Percentiles rank a stretch among this genome's conserved stretches.
Conservation (phyloP, 1,140 invertebrate genomes). For the Heliconius melpomene region DNA sequence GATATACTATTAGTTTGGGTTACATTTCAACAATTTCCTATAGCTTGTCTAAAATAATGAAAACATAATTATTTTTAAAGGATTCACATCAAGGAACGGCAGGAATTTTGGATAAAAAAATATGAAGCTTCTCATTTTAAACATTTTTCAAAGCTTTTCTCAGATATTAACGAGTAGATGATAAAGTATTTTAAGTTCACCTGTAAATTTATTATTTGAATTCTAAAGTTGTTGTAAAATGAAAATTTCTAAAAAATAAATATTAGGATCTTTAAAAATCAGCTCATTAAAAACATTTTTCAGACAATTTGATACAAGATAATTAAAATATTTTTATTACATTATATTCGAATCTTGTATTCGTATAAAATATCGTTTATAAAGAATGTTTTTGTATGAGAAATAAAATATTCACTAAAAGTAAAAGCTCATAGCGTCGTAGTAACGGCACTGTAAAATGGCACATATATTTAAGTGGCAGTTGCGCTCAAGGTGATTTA, state of each 20-base stretch:
- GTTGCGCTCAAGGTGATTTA: slow-evolving; percentile 12
- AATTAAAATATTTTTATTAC: not conserved
- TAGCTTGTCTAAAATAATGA: too few species aligned
- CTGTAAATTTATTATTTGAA: too few species aligned
- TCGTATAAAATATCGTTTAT: not conserved
- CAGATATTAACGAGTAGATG: too few species aligned
- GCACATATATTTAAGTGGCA: slow-evolving; percentile 15
- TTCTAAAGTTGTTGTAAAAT: not conserved
- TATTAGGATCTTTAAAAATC: not conserved
- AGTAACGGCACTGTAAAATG: slow-evolving; percentile 14
- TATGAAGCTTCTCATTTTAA: too few species aligned
- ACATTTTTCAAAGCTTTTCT: too few species aligned
- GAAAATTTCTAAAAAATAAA: not conserved
- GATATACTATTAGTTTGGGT: too few species aligned
- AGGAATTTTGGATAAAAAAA: too few species aligned
- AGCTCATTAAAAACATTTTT: not conserved
- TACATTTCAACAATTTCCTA: too few species aligned
- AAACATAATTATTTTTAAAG: too few species aligned
- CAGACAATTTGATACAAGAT: not conserved
- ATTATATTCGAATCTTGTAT: not conserved
- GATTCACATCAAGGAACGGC: too few species aligned
- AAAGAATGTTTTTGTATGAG: not conserved
- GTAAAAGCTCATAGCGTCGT: not conserved
- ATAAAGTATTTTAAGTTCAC: too few species aligned
- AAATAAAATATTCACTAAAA: slow-evolving; percentile 5